Evolutionary conservation across 2,113 vertebrate genomes (phyloP).

Genomic region (Eptesicus fuscus): DNA sequence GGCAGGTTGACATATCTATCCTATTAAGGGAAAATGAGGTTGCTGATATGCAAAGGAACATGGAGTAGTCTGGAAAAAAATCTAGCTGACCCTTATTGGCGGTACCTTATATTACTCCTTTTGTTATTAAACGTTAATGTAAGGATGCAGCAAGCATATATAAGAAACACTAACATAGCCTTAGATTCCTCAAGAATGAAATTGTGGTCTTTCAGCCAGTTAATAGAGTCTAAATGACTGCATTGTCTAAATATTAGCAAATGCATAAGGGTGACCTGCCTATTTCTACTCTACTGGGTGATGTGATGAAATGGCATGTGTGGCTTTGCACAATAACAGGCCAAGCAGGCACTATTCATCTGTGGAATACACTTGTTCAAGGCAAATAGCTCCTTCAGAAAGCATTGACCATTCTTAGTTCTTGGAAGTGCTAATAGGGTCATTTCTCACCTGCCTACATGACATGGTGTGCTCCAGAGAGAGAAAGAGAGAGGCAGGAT

Average conservation of each 20-base stretch:
- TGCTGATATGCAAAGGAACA: not conserved
- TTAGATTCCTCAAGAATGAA: not conserved
- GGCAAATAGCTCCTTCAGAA: not conserved
- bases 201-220: not conserved
- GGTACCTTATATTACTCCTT: not conserved
- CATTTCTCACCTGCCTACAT: slow-evolving; percentile 54
- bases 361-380: not conserved
- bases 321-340: not conserved
- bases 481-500: not conserved
- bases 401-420: slow-evolving; percentile 31
- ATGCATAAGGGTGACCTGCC: not conserved
- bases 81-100: not conserved
- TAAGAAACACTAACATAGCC: not conserved
- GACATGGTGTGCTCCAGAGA: slow-evolving; percentile 30
- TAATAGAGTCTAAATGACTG: not conserved
- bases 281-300: not conserved
- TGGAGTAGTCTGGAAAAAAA: not conserved
- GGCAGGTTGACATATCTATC: not conserved
- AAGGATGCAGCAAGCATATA: not conserved
- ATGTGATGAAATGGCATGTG: not conserved
- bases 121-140: not conserved
- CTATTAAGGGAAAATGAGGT: not conserved
- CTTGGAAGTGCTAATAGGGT: slow-evolving; percentile 42
- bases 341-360: not conserved
- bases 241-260: not conserved